phyloP scores from a whole-genome alignment of 92 coral and sea anemone genomes.

The Parazoanthus darwini region DNA sequence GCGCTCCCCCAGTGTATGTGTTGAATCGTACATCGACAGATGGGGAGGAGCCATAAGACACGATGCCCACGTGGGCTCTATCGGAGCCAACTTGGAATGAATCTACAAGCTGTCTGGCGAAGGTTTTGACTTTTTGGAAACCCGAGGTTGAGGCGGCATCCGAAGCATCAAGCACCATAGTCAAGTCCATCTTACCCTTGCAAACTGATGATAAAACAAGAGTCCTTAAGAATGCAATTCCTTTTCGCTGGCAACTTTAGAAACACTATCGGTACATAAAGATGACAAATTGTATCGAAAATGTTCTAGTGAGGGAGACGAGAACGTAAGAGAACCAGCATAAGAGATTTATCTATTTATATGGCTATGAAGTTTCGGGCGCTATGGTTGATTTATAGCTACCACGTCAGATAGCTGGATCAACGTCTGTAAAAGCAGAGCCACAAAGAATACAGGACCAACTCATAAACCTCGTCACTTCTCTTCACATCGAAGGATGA shows the following conservation, averaged over 20 bases:
- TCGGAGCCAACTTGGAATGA: conserved; percentile 56
- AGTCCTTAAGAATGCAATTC: neutral
- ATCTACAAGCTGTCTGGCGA: conserved; percentile 60
- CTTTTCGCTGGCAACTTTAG: neutral
- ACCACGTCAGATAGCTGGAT: neutral
- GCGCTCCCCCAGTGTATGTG: conserved; percentile 49
- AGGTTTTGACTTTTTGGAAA: conserved; percentile 58
- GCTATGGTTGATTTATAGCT: neutral
- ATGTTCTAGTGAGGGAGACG: too few relatives aligned
- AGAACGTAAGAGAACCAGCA: neutral
- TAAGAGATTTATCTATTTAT: too few relatives aligned
- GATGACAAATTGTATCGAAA: too few relatives aligned
- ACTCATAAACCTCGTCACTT: too few relatives aligned
- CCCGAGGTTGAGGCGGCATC: conserved; percentile 52
- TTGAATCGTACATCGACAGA: conserved; percentile 53
- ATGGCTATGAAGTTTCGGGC: neutral
- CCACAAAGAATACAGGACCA: too few relatives aligned
- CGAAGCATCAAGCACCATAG: conserved; percentile 65
- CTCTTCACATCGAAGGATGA: too few relatives aligned
- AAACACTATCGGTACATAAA: too few relatives aligned
- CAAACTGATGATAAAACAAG: conserved; percentile 50
- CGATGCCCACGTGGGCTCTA: conserved; percentile 59
- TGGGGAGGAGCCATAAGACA: conserved; percentile 53
- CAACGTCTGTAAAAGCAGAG: too few relatives aligned
- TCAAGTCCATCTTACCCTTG: conserved; percentile 57